phyloP scores from a whole-genome alignment of 1,140 invertebrate species.

The Danaus melanippus region DNA sequence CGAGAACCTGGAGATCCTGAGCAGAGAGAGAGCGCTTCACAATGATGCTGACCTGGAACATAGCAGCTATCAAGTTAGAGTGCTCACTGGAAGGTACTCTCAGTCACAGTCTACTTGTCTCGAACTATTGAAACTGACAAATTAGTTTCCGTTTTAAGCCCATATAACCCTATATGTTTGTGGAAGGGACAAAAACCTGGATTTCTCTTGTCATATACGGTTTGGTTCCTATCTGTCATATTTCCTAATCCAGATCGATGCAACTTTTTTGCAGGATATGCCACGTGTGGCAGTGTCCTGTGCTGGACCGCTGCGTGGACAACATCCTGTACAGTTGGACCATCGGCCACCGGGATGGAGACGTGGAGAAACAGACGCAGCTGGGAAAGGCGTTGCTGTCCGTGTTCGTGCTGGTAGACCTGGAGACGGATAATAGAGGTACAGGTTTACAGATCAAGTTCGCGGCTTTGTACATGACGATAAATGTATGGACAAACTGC shows the following conservation, averaged over 20 bases:
- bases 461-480: no score
- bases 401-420: constrained; percentile 69
- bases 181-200: no score
- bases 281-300: constrained; percentile 71
- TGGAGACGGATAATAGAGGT: constrained; percentile 52
- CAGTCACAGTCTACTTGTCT: background rate
- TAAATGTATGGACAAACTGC: no score
- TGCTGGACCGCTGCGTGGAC: constrained; percentile 64
- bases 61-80: constrained; percentile 54
- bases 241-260: no score
- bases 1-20: constrained; percentile 40
- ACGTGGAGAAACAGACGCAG: constrained; percentile 45
- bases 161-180: no score
- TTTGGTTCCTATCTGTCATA: no score
- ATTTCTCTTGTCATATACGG: no score
- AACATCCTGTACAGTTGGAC: constrained; percentile 68
- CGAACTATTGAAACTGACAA: background rate
- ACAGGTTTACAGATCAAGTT: background rate
- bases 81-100: constrained; percentile 52
- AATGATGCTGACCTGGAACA: constrained; percentile 44
- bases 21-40: constrained; percentile 38
- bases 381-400: constrained; percentile 58
- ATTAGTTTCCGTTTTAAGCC: no score
- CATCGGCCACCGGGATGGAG: constrained; percentile 56
- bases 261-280: constrained; percentile 38